Conservation (phyloP, 2,113 vertebrate species). For the Lipophrys pholis region DNA sequence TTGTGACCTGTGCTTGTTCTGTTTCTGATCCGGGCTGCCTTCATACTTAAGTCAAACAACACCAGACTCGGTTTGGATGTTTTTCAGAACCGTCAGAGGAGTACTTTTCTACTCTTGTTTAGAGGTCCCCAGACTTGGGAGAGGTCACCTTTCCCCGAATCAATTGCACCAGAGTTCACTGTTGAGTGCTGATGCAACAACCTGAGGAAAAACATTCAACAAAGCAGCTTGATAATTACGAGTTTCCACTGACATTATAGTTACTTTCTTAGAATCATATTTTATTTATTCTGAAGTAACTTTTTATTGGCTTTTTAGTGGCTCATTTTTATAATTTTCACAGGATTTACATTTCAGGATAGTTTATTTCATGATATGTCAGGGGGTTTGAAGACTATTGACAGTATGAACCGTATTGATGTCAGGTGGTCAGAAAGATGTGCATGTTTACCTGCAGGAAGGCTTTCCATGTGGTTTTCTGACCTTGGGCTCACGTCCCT, state of each 20-base stretch:
- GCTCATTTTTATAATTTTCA: background rate
- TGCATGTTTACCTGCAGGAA: conserved; percentile 43
- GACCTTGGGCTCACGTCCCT: conserved; percentile 65
- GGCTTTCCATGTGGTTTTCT: conserved; percentile 56
- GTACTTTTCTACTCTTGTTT: too few relatives aligned
- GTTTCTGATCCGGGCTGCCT: too few relatives aligned
- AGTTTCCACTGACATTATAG: background rate
- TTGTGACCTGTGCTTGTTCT: too few relatives aligned
- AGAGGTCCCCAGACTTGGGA: too few relatives aligned
- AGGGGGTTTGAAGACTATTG: background rate
- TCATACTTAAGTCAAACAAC: too few relatives aligned
- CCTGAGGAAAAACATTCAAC: too few relatives aligned
- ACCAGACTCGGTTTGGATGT: too few relatives aligned
- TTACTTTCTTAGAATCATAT: background rate
- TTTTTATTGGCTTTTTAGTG: background rate
- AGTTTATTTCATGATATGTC: background rate
- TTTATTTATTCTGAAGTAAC: background rate
- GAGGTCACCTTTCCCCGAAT: too few relatives aligned
- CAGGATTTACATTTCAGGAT: background rate
- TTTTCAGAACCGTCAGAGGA: too few relatives aligned
- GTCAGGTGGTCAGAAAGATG: conserved; percentile 52
- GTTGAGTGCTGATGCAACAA: too few relatives aligned
- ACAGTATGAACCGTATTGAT: conserved; percentile 11
- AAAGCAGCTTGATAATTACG: background rate
- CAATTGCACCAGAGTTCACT: too few relatives aligned